Evolutionary conservation across 2,888 invertebrate genomes (phyloP).

Genomic region (Rotaria socialis): DNA sequence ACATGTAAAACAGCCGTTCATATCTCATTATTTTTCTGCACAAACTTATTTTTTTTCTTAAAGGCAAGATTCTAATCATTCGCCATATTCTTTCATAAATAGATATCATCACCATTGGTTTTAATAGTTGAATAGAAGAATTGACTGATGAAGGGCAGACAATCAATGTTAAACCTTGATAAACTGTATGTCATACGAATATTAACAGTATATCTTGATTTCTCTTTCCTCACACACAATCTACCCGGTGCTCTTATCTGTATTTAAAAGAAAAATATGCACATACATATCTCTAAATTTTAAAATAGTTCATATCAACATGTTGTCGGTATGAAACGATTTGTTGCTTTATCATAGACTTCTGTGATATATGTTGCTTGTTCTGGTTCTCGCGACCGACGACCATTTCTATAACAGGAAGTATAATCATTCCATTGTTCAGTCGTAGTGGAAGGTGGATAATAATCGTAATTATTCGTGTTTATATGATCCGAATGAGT

Average conservation of each 20-base stretch:
- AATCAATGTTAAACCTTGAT: not conserved
- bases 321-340: not conserved
- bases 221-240: not conserved
- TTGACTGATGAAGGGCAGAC: not conserved
- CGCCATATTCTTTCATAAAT: too few species aligned
- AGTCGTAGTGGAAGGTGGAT: not conserved
- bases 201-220: not conserved
- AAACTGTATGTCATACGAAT: not conserved
- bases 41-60: not conserved
- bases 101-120: too few species aligned
- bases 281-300: too few species aligned
- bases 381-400: too few species aligned
- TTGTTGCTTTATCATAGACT: slow-evolving; percentile 11
- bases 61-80: too few species aligned
- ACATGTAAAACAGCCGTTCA: not conserved
- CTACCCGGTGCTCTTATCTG: not conserved
- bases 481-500: not conserved
- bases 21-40: not conserved
- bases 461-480: not conserved
- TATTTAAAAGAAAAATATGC: too few species aligned
- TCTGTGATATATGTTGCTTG: not conserved
- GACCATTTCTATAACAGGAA: too few species aligned
- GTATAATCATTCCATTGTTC: not conserved
- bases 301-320: too few species aligned
- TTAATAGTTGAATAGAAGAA: too few species aligned